Base-by-base conservation (phyloP, 2,888 invertebrate species). In the Colostygia pectinataria region DNA sequence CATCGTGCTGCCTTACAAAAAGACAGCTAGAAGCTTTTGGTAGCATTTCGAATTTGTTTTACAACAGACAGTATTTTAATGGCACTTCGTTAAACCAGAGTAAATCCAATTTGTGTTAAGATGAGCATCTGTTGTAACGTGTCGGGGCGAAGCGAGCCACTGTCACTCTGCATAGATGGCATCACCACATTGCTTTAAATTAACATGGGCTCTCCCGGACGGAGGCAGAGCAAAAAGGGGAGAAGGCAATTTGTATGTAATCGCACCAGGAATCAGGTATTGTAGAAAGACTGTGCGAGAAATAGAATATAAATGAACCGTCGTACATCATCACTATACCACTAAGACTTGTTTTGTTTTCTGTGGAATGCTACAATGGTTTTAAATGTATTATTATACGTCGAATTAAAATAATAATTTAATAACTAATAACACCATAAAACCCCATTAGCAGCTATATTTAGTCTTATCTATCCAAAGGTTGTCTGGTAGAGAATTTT, bases 81-180 rank as follows among this genome's bases (percentile, higher is more conserved):
- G 23, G 37, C 33, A 42, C 31, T 48, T 48, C 29, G 29, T 36
- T 29, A 27, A 7, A 9, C 29, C 31, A 15, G 28, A 28, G 24
- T 25, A 41, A 42, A 42, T 42, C 42, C 52, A 42, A 46, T 52
- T 52, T 46, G 42, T 25, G 46, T 45, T 37, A 7, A 46, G 41
- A 51, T 42, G 25, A 42, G 27, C 41, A 20, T n/a, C n/a, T 20
- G 34, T 9, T n/a, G n/a, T 18, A 23, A 45, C 28, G 41, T 33
- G 41, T 28, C 33, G 27, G 28, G 27, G n/a, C 23, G 31, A 14
- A 34, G 40, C 44, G 31, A 25, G 23, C n/a, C 3, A 10, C 24
- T 25, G 46, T 42, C 46, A 45, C 40, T 40, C 39, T 37, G 40
- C 45, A 45, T 41, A 46, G 52, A 52, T 52, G 38, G 38, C 41